Percentiles rank a stretch among this genome's conserved stretches.
phyloP scores from a whole-genome alignment of 2,113 vertebrate species.

The Anhinga rufa region DNA sequence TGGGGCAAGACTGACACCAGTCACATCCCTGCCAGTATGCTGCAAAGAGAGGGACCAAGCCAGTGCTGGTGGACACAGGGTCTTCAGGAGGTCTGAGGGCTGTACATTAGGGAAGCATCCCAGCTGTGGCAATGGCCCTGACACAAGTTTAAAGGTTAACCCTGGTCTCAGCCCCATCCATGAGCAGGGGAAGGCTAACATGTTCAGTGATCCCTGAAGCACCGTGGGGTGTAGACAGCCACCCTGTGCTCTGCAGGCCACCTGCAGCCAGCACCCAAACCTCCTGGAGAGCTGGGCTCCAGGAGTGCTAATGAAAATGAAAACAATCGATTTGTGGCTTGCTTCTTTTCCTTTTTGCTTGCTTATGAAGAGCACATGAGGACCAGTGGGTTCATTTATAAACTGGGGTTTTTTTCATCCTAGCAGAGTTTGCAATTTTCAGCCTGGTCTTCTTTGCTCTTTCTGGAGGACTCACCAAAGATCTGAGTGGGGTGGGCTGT shows the following conservation, averaged over 20 bases:
- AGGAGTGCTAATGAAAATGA: background rate
- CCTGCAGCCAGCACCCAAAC: background rate
- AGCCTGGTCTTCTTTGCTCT: background rate
- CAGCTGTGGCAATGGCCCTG: background rate
- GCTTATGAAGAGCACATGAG: background rate
- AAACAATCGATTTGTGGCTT: background rate
- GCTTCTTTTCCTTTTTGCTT: background rate
- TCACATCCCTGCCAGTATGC: background rate
- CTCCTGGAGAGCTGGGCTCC: background rate
- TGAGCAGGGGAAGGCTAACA: background rate
- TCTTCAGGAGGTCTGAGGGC: background rate
- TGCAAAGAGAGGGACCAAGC: background rate
- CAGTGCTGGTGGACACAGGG: rapidly evolving
- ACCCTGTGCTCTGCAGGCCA: rapidly evolving
- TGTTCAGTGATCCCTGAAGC: background rate
- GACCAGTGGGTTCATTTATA: background rate
- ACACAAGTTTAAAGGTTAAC: background rate
- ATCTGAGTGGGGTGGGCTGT: background rate
- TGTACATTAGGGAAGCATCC: no score
- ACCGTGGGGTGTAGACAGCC: background rate
- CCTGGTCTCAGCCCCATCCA: background rate
- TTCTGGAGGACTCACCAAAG: background rate
- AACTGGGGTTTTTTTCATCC: background rate
- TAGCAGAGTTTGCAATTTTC: background rate
- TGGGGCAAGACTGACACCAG: rapidly evolving